Base-by-base conservation (phyloP, 2,888 invertebrate species). In the Meliscaeva auricollis region DNA sequence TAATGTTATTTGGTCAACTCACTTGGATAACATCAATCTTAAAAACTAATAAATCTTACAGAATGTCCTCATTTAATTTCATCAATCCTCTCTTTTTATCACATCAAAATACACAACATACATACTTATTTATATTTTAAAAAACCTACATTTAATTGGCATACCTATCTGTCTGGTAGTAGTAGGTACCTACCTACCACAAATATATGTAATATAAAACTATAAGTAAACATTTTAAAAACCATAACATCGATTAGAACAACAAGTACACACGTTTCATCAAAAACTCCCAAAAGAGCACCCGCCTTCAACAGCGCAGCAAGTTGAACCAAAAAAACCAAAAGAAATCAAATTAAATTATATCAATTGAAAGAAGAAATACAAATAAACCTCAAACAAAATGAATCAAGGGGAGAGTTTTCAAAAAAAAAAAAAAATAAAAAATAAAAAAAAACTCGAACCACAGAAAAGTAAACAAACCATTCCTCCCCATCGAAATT, bases 321-420 rank as follows among this genome's bases (percentile, higher is more conserved):
- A 60, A 69, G 11, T 60, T 74, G 54, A 62, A 80, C 87, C 87
- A 87, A 88, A 88, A 90, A 88, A 90, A 90, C 87, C 64, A 83
- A 75, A 79, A 76, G 69, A 90, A 91, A 90, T 90, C 90, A 90
- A 80, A 80, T 85, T 80, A 72, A 72, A 90, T 90, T 90, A 90
- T 89, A 89, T 88, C 91, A 90, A 90, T 90, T 90, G 90, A 88
- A 88, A 79, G 78, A 69, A 77, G 41, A 81, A 85, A 58, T 52
- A 81, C 85, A 85, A 81, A 82, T 58, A 87, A 58, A 56, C 62
- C 52, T 46, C 46, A 60, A 62, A 52, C 54, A 70, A 56, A 73
- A 26, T 50, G 48, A 41, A 22, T 32, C 52, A 22, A 32, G 38
- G 44, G 46, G 70, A 60, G 46, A 20, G 35, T 50, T 17, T 54